Evolutionary conservation across 2,888 invertebrate species (phyloP).

Genomic region (Calephelis perditalis): DNA sequence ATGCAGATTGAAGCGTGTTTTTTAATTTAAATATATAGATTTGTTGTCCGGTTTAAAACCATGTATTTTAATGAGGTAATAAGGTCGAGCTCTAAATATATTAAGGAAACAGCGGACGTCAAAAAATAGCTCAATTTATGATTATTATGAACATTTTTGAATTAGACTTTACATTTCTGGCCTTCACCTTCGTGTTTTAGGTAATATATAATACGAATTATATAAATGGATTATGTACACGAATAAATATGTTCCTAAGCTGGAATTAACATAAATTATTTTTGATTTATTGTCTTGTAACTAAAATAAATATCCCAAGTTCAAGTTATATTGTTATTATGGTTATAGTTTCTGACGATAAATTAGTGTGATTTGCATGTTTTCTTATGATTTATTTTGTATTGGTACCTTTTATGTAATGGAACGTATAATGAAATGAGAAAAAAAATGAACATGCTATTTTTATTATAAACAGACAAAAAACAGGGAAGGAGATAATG

Average conservation of each 20-base stretch:
- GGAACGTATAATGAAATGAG: no score
- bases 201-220: background rate
- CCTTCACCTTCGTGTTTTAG: conserved; percentile 3
- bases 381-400: no score
- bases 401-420: no score
- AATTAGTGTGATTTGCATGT: no score
- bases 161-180: background rate
- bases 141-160: background rate
- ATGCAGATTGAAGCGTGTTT: background rate
- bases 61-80: conserved; percentile 2
- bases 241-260: background rate
- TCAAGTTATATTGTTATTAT: no score
- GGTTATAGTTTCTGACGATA: no score
- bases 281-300: no score
- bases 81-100: conserved; percentile 7
- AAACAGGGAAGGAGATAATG: no score
- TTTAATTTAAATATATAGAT: conserved; percentile 3
- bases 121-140: conserved; percentile 8
- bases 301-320: no score
- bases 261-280: no score
- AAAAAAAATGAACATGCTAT: no score
- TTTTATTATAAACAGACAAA: no score
- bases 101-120: background rate
- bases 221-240: background rate
- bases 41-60: background rate